Percentiles rank a stretch among this genome's conserved stretches.
Conservation (phyloP, 1,140 invertebrate species). For the Microvelia longipes region DNA sequence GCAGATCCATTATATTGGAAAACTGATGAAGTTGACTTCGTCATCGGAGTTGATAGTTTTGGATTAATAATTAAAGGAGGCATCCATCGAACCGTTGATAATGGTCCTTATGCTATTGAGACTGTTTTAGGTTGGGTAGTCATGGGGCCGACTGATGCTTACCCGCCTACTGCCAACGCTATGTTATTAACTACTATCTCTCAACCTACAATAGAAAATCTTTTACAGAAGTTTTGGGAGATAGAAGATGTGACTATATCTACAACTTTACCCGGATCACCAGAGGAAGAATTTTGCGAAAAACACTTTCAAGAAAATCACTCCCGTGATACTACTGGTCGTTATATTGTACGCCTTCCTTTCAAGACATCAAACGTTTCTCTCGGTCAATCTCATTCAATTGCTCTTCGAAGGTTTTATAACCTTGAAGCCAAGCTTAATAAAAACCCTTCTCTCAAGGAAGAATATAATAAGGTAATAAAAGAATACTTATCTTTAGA, state of each 20-base stretch:
- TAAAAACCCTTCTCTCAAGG: not conserved
- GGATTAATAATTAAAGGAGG: not conserved
- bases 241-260: not conserved
- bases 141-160: not conserved
- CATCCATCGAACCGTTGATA: not conserved
- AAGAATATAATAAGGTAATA: not conserved
- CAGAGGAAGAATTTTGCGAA: not conserved
- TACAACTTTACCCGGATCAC: not conserved
- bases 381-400: not conserved
- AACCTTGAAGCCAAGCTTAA: not conserved
- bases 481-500: slow-evolving; percentile 1
- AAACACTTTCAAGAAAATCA: not conserved
- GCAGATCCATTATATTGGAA: not conserved
- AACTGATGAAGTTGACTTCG: not conserved
- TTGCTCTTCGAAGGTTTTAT: slow-evolving; percentile 3
- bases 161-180: not conserved
- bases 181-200: not conserved
- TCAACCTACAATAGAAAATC: not conserved
- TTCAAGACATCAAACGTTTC: not conserved
- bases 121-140: not conserved
- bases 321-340: not conserved
- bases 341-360: slow-evolving; percentile 3
- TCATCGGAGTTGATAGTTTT: not conserved
- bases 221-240: not conserved
- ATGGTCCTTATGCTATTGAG: not conserved